phyloP scores from a whole-genome alignment of 2,888 invertebrate genomes.

The Malthinus seriepunctatus region DNA sequence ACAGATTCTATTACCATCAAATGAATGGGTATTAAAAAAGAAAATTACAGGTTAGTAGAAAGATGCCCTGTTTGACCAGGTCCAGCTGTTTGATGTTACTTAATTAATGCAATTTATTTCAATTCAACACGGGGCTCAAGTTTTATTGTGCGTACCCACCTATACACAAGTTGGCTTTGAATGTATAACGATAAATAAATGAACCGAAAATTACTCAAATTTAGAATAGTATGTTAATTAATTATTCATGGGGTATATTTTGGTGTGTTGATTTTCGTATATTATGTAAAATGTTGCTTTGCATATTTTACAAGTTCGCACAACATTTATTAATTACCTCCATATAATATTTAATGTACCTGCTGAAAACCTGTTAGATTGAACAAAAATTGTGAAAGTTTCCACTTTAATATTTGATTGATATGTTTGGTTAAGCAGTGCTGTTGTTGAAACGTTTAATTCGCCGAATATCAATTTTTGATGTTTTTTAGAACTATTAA shows the following conservation, averaged over 20 bases:
- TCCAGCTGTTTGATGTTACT: constrained; percentile 10
- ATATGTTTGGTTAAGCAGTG: no score
- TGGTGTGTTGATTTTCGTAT: no score
- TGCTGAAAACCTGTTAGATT: no score
- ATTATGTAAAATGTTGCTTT: no score
- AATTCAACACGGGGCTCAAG: constrained; percentile 8
- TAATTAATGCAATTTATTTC: constrained; percentile 20
- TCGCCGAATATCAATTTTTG: no score
- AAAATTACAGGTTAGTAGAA: constrained; percentile 5
- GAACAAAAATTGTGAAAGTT: no score
- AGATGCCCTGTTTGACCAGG: constrained; percentile 1
- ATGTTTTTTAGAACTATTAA: no score
- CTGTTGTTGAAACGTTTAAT: no score
- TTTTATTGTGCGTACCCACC: constrained; percentile 1
- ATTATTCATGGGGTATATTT: not conserved
- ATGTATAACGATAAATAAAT: constrained; percentile 2
- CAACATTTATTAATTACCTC: no score
- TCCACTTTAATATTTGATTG: no score
- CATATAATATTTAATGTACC: no score
- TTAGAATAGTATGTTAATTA: not conserved
- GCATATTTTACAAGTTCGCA: no score
- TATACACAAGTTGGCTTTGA: not conserved
- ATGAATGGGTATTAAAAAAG: constrained; percentile 2
- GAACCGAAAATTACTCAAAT: constrained; percentile 8
- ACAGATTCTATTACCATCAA: constrained; percentile 1